Percentiles rank a stretch among this genome's conserved stretches.
Conservation (phyloP, 2,888 invertebrate species). For the Caenorhabditis becei region DNA sequence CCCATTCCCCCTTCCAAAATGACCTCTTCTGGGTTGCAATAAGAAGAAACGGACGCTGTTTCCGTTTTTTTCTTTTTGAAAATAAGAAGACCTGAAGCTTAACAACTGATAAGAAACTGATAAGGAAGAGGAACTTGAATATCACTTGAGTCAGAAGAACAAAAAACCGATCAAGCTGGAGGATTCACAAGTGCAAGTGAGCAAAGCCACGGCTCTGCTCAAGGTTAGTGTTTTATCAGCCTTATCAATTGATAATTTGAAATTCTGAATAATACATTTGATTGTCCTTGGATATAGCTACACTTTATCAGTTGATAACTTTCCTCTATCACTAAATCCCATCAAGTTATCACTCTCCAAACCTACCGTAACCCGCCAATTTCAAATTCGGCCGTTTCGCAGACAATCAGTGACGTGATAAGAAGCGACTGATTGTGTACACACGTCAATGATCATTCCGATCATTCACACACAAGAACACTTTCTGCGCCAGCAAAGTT, state of each 20-base stretch:
- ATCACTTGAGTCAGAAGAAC: no score
- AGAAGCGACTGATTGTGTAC: slow-evolving; percentile 1
- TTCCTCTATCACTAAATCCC: no score
- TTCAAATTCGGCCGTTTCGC: background rate
- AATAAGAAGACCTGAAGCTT: no score
- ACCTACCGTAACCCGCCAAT: background rate
- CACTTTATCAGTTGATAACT: no score
- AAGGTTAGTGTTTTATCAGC: slow-evolving; percentile 21
- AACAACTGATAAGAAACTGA: no score
- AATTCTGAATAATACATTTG: no score
- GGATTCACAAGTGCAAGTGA: slow-evolving; percentile 27
- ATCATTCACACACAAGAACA: background rate
- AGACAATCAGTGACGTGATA: background rate
- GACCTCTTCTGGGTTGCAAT: slow-evolving; percentile 42
- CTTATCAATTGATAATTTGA: background rate
- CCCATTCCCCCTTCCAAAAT: slow-evolving; percentile 21
- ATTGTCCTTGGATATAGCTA: no score
- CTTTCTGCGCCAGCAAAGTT: background rate
- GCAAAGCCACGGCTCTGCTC: slow-evolving; percentile 40
- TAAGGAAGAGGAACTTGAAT: no score
- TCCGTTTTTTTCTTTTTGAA: slow-evolving; percentile 3
- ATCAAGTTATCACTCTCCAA: no score
- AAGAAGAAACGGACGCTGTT: slow-evolving; percentile 28
- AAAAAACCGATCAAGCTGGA: slow-evolving; percentile 41
- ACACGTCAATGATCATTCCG: background rate